Percentiles rank a stretch among this genome's conserved stretches.
Conservation (phyloP, 1,140 invertebrate species). For the Eurosta solidaginis region DNA sequence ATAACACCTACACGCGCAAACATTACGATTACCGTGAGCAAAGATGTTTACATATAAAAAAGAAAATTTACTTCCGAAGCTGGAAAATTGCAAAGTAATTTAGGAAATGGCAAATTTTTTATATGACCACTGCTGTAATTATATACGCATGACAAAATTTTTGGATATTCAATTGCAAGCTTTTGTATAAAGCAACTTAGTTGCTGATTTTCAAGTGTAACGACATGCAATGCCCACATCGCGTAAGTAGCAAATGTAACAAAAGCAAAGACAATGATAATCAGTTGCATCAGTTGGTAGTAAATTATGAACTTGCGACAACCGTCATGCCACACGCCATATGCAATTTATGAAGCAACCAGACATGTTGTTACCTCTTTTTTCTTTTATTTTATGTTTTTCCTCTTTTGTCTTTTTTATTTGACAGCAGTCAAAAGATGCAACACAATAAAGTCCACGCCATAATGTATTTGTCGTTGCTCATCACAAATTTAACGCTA, state of each 20-base stretch:
- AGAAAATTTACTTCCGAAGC: no score
- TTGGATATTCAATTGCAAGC: not conserved
- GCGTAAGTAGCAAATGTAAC: not conserved
- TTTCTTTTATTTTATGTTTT: not conserved
- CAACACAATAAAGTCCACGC: not conserved
- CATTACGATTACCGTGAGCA: no score
- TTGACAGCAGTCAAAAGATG: not conserved
- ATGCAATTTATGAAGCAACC: constrained; percentile 1
- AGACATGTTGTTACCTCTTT: not conserved
- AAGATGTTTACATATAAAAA: no score
- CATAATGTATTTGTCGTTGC: not conserved
- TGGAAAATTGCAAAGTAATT: no score
- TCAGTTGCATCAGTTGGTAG: not conserved
- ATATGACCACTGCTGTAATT: not conserved
- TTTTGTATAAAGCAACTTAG: not conserved
- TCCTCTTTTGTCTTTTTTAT: not conserved
- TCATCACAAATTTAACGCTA: not conserved
- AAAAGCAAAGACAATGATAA: not conserved
- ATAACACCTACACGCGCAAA: no score
- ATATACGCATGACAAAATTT: not conserved
- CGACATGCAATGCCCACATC: not conserved
- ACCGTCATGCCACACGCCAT: constrained; percentile 12
- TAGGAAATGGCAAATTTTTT: no score
- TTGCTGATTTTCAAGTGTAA: not conserved
- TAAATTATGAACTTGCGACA: constrained; percentile 8